Evolutionary conservation across 2,113 vertebrate genomes (phyloP).

Genomic region (Epinephelus fuscoguttatus): DNA sequence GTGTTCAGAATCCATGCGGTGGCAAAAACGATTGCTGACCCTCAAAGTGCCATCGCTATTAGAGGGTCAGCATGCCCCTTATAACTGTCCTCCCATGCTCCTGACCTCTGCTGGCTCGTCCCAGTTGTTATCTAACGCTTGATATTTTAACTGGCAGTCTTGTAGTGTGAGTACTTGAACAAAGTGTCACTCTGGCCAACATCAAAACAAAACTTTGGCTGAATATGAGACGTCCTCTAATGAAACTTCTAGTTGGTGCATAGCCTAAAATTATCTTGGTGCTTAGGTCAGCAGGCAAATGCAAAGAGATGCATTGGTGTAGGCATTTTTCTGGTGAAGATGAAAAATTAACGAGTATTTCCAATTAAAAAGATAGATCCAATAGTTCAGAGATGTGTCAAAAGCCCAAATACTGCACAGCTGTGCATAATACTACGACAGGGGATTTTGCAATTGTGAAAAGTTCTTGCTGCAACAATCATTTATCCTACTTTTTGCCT

Average conservation of each 20-base stretch:
- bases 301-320: background rate
- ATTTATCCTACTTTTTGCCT: background rate
- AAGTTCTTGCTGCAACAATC: background rate
- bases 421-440: background rate
- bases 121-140: background rate
- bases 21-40: background rate
- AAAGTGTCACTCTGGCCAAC: background rate
- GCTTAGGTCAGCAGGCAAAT: background rate
- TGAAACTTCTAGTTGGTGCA: background rate
- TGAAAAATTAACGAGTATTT: background rate
- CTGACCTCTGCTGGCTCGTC: background rate
- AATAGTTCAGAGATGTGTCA: background rate
- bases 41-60: background rate
- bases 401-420: background rate
- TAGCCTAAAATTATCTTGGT: background rate
- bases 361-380: background rate
- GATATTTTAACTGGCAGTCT: conserved; percentile 2
- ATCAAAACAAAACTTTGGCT: background rate
- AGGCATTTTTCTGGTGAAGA: background rate
- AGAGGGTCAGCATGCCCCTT: background rate
- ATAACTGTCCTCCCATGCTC: background rate
- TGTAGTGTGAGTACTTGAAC: background rate
- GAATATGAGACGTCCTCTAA: background rate
- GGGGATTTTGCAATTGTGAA: background rate
- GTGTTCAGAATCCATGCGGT: background rate